Conservation (phyloP, 1,140 invertebrate species). For the Drosophila neocordata region DNA sequence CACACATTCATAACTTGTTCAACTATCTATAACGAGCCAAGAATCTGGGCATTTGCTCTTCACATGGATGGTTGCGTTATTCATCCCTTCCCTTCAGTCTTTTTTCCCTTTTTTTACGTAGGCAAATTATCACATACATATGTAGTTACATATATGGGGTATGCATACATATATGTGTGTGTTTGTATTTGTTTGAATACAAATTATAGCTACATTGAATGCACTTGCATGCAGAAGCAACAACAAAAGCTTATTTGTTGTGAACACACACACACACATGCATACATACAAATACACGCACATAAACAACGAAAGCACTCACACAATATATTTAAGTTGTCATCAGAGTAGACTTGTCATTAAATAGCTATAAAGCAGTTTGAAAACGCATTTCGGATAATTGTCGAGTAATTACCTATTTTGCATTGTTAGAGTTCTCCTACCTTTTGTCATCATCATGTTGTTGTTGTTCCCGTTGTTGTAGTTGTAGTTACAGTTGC, state of each 20-base stretch:
- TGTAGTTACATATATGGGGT: neutral
- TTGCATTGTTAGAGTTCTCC: constrained; percentile 60
- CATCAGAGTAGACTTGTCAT: constrained; percentile 67
- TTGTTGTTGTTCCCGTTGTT: constrained; percentile 20
- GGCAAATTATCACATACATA: constrained; percentile 16
- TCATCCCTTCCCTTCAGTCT: constrained; percentile 3
- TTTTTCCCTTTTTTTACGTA: neutral
- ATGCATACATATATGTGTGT: neutral
- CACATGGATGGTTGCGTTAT: constrained; percentile 11
- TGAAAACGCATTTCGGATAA: constrained; percentile 71
- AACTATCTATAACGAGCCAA: constrained; percentile 17
- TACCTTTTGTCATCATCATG: constrained; percentile 38
- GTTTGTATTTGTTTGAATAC: constrained; percentile 26
- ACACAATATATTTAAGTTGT: constrained; percentile 68
- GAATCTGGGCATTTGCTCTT: constrained; percentile 17
- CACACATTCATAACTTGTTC: constrained; percentile 6
- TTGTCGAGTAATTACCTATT: constrained; percentile 66
- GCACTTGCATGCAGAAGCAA: constrained; percentile 25
- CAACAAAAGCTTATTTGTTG: constrained; percentile 29
- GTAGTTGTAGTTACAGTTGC: constrained; percentile 3
- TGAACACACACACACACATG: constrained; percentile 22
- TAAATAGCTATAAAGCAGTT: constrained; percentile 63
- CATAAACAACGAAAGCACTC: constrained; percentile 23
- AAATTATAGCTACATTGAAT: constrained; percentile 39
- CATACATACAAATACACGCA: constrained; percentile 19